Evolutionary conservation across 2,888 invertebrate species (phyloP).

Genomic region (Asteroscopus sphinx): DNA sequence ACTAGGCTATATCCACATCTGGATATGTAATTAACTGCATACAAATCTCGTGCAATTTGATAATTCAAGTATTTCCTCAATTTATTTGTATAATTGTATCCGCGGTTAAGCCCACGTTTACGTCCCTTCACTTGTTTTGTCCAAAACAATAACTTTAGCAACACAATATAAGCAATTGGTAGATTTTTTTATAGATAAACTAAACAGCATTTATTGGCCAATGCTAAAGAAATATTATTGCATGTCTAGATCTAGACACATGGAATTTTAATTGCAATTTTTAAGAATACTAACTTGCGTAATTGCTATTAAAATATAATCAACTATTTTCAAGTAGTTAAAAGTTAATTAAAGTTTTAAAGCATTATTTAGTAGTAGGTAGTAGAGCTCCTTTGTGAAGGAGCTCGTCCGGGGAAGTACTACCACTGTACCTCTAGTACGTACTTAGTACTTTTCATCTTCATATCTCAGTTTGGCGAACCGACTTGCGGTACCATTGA

Average conservation of each 20-base stretch:
- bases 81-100: conserved; percentile 3
- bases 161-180: conserved; percentile 18
- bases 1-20: no score
- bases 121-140: conserved; percentile 34
- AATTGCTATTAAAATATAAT: background rate
- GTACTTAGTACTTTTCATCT: no score
- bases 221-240: conserved; percentile 23
- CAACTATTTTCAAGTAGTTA: no score
- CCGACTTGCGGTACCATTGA: no score
- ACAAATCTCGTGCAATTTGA: background rate
- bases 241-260: conserved; percentile 19
- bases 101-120: conserved; percentile 7
- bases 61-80: conserved; percentile 19
- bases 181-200: conserved; percentile 42
- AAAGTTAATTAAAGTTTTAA: no score
- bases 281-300: conserved; percentile 8
- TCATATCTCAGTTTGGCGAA: no score
- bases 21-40: background rate
- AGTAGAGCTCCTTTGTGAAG: no score
- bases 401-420: no score
- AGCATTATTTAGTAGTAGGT: no score
- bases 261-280: conserved; percentile 6
- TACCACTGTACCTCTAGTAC: no score
- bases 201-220: conserved; percentile 23
- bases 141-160: conserved; percentile 15